Evolutionary conservation across 2,888 invertebrate species (phyloP).

Genomic region (Atrina japonica): DNA sequence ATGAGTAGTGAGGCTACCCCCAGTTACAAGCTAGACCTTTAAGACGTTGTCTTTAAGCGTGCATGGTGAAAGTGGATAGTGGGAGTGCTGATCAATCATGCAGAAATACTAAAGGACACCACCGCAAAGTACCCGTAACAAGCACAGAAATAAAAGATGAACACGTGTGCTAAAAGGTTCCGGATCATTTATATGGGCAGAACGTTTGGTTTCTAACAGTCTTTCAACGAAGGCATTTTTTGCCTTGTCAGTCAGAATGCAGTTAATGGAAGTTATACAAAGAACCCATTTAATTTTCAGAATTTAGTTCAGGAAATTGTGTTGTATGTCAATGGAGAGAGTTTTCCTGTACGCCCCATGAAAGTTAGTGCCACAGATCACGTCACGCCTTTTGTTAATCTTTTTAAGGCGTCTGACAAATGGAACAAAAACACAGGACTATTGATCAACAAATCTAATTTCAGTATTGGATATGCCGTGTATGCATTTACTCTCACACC

Average conservation of each 20-base stretch:
- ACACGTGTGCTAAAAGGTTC: conserved; percentile 25
- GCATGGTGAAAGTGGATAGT: conserved; percentile 33
- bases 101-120: no score
- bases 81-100: no score
- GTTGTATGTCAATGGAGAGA: conserved; percentile 32
- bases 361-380: no score
- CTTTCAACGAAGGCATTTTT: conserved; percentile 30
- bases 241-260: no score
- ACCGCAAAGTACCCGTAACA: conserved; percentile 22
- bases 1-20: conserved; percentile 20
- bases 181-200: conserved; percentile 31
- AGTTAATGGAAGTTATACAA: no score
- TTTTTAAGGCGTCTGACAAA: conserved; percentile 29
- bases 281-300: no score
- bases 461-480: conserved; percentile 23
- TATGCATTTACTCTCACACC: conserved; percentile 27
- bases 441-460: no score
- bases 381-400: no score
- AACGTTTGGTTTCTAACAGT: conserved; percentile 30
- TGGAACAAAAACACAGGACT: conserved; percentile 28
- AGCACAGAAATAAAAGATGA: conserved; percentile 35
- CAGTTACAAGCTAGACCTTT: background rate
- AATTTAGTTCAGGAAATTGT: no score
- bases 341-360: conserved; percentile 28
- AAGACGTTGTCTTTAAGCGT: conserved; percentile 35